Percentiles rank a stretch among this genome's conserved stretches.
Conservation (phyloP, 2,113 vertebrate species). For the Zosterops pallidus region DNA sequence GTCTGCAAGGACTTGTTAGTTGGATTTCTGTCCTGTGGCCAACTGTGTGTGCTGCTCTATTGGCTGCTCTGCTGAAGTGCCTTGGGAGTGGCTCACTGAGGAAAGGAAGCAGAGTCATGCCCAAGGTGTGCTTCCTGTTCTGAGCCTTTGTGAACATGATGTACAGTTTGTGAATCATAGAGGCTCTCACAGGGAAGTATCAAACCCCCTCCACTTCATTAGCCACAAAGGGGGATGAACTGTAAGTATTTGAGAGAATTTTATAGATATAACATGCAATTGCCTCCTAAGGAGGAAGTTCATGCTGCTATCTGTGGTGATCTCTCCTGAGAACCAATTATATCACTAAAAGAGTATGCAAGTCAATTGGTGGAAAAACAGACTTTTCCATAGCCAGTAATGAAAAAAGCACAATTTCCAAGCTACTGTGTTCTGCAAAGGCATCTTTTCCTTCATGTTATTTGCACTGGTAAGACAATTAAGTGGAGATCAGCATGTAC, state of each 20-base stretch:
- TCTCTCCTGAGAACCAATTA: conserved; percentile 24
- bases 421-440: neutral
- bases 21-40: neutral
- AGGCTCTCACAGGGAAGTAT: neutral
- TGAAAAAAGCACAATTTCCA: neutral
- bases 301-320: neutral
- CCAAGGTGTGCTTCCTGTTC: neutral
- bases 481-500: neutral
- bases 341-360: conserved; percentile 6
- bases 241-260: neutral
- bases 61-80: neutral
- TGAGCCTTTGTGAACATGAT: neutral
- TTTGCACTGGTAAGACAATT: neutral
- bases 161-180: neutral
- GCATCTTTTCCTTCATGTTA: neutral
- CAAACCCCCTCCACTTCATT: neutral
- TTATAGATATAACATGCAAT: neutral
- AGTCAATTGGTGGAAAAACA: conserved; percentile 2
- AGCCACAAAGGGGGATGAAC: neutral
- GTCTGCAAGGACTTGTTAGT: neutral
- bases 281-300: neutral
- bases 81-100: neutral
- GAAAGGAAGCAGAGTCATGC: neutral
- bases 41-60: neutral
- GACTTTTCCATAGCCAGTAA: neutral